Conservation (phyloP, 2,797 vertebrate genomes). For the Notolabrus celidotus region DNA sequence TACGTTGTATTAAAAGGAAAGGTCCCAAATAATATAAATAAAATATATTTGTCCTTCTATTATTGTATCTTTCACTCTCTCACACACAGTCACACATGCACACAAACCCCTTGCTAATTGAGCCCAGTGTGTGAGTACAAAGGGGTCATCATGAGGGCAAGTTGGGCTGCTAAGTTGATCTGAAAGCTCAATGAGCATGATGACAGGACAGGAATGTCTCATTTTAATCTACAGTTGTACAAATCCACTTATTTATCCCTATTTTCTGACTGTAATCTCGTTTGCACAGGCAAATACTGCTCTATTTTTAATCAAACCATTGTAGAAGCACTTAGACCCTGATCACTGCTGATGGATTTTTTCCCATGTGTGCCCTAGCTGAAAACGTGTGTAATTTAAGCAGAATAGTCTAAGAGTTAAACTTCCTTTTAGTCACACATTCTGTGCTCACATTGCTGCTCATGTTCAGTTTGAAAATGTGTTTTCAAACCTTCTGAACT, state of each 20-base stretch:
- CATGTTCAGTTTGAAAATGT: no score
- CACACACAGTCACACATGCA: background rate
- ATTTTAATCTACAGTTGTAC: slow-evolving; percentile 28
- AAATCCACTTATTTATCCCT: slow-evolving; percentile 32
- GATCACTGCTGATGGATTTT: no score
- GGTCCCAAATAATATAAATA: no score
- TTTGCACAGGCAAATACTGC: slow-evolving; percentile 11
- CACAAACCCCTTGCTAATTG: background rate
- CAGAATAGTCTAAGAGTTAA: no score
- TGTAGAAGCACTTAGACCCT: no score
- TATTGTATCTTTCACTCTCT: no score
- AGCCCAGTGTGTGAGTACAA: slow-evolving; percentile 11
- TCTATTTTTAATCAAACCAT: background rate
- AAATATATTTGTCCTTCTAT: no score
- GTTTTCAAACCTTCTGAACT: no score
- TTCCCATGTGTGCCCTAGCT: background rate
- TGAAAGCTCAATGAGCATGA: slow-evolving; percentile 35
- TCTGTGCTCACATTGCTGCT: no score
- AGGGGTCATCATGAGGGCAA: slow-evolving; percentile 38
- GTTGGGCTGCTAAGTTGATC: slow-evolving; percentile 39
- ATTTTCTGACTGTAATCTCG: slow-evolving; percentile 6
- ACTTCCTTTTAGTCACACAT: no score
- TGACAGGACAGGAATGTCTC: slow-evolving; percentile 35
- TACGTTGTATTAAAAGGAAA: no score
- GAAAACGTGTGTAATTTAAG: background rate